Evolutionary conservation across 2,113 vertebrate genomes (phyloP), one percentile per base, ranked within the genome.

Genomic region (Pollimyrus isidori): DNA sequence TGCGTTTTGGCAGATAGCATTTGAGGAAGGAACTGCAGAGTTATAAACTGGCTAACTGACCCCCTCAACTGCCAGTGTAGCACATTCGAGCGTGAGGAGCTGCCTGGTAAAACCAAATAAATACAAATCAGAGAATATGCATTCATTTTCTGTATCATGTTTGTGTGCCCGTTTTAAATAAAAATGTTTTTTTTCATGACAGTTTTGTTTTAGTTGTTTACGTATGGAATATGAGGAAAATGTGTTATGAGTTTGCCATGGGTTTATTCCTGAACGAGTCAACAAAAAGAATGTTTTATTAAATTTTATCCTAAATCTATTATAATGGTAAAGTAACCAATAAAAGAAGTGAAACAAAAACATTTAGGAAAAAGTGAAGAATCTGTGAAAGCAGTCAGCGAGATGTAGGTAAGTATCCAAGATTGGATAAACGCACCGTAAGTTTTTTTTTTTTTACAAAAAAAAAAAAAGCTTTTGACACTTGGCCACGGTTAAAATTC

Each of bases 401-500:
- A 65, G 62, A 65, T 65, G 23, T 26, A 76, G 35, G 56, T 62
- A 62, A 62, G 23, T 62, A 62, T 62, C 7, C 7, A 62, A n/a
- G 23, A 62, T 3, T 62, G 56, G 7, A n/a, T 62, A 62, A 62
- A n/a, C n/a, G n/a, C 1, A 5, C 17, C 17, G 7, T 58, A 58
- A 56, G 19, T 56, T 56, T 56, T 21, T 6, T 93, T 93, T 92
- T 92, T 92, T n/a, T n/a, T n/a, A 48, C 7, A 48, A 5, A 46
- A 46, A 6, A 46, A 46, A 46, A 46, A 46, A 7, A 69, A 69
- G 62, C 92, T 91, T 94, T 92, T 91, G 92, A 94, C 93, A 92
- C 42, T 21, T 19, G 89, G 93, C 89, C 90, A 90, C 91, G 91
- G 90, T 92, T 89, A 87, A 90, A 89, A 90, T 89, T 88, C 92